Evolutionary conservation across 2,113 vertebrate genomes (phyloP).

Genomic region (Brienomyrus longianalis): DNA sequence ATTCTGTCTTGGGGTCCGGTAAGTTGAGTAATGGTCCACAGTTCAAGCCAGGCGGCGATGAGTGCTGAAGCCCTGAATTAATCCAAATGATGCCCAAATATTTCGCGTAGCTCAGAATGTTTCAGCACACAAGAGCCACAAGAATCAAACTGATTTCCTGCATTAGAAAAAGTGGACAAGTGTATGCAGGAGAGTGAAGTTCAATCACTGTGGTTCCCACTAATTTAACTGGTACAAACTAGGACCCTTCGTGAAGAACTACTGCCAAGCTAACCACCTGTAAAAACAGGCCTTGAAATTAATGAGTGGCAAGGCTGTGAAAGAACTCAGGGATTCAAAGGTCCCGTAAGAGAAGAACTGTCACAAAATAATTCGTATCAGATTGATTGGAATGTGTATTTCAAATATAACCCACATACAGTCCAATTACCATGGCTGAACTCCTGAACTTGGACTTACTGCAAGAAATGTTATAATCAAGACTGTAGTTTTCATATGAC

Average conservation of each 20-base stretch:
- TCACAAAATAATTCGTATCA: background rate
- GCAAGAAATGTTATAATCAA: background rate
- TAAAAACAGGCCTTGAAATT: background rate
- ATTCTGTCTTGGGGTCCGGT: background rate
- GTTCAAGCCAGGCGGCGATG: too few relatives aligned
- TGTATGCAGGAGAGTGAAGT: background rate
- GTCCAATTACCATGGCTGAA: background rate
- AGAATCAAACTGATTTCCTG: background rate
- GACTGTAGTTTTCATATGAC: background rate
- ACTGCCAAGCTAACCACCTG: background rate
- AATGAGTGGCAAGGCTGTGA: background rate
- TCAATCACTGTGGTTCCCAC: background rate
- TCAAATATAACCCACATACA: background rate
- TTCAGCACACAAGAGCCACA: too few relatives aligned
- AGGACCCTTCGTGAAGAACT: background rate
- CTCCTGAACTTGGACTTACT: background rate
- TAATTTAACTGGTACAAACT: background rate
- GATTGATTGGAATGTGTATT: background rate
- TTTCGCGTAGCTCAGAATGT: too few relatives aligned
- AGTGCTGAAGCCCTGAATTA: too few relatives aligned
- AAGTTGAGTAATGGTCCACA: background rate
- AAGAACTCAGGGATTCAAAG: background rate
- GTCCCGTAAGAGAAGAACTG: background rate
- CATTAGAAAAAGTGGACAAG: background rate
- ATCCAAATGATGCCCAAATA: too few relatives aligned